These are phyloP conservation scores for Aspidoscelis tigris DNA, from an alignment of 2,113 vertebrate genomes.

Conservation along the genomic window DNA sequence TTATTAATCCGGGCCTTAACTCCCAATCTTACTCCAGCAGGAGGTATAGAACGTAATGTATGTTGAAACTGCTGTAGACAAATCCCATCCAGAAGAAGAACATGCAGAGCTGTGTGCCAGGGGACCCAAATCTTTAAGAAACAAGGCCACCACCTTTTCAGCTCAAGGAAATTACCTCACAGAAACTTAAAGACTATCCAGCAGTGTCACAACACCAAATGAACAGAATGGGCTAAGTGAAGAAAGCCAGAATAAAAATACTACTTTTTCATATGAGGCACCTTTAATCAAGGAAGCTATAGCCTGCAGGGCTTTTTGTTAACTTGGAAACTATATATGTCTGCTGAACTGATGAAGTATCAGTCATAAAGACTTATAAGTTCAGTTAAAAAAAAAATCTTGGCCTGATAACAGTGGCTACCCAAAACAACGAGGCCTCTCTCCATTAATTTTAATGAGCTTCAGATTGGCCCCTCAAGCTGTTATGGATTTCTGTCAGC, in stretches of 20 bases:
- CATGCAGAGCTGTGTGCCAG: background rate
- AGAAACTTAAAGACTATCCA: background rate
- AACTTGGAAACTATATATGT: constrained; percentile 23
- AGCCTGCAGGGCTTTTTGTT: constrained; percentile 18
- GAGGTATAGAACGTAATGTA: background rate
- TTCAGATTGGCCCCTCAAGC: constrained; percentile 6
- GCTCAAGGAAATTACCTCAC: background rate
- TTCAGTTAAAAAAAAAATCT: constrained; percentile 20
- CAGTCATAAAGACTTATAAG: constrained; percentile 22
- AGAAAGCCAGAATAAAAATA: background rate
- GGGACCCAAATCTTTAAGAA: background rate
- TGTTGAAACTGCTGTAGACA: background rate
- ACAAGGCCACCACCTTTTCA: background rate
- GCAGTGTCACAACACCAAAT: background rate
- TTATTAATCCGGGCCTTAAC: background rate
- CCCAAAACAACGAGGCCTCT: constrained; percentile 17
- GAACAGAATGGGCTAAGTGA: background rate
- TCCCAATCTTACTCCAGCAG: background rate
- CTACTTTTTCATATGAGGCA: background rate
- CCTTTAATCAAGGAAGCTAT: background rate
- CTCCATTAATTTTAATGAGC: constrained; percentile 32
- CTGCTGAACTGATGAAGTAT: constrained; percentile 17
- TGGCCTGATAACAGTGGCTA: constrained; percentile 2
- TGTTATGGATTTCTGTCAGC: constrained; percentile 7
- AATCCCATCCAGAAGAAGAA: background rate